phyloP scores from a whole-genome alignment of 2,113 vertebrate genomes.

The Psittacula cyanocephala region DNA sequence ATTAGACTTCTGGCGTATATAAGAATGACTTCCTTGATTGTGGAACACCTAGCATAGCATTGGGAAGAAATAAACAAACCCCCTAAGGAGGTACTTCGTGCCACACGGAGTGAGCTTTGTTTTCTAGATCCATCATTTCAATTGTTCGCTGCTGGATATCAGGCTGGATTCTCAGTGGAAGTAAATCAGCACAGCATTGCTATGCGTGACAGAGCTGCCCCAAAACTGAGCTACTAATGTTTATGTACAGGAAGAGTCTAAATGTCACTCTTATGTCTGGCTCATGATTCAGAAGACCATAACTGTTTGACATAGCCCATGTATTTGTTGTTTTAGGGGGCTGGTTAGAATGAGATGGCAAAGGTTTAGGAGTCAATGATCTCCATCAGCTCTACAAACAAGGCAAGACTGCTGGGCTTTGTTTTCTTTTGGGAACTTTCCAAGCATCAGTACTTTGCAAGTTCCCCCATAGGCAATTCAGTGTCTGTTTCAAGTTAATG shows the following conservation, averaged over 20 bases:
- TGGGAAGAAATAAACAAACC: not conserved
- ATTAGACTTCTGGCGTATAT: not conserved
- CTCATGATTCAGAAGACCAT: not conserved
- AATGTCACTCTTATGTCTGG: conserved; percentile 11
- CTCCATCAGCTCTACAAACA: conserved; percentile 63
- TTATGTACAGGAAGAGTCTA: not conserved
- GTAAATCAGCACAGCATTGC: not conserved
- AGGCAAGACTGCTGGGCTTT: conserved; percentile 48
- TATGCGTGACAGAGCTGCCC: not conserved
- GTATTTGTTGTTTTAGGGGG: conserved; percentile 51
- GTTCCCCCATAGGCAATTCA: conserved; percentile 16
- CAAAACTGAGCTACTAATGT: not conserved
- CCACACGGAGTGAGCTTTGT: not conserved
- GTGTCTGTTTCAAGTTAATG: conserved; percentile 63
- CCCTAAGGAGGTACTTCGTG: not conserved
- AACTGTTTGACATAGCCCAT: conserved; percentile 35
- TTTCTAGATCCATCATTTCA: not conserved
- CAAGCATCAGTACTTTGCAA: conserved; percentile 37
- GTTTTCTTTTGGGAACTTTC: conserved; percentile 55
- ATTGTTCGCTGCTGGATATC: not conserved
- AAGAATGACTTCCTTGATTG: not conserved
- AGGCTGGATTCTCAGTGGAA: not conserved
- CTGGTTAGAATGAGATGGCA: conserved; percentile 36
- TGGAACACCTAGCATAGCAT: not conserved
- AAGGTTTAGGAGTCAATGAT: conserved; percentile 58